phyloP scores from a whole-genome alignment of 2,888 invertebrate species.

The Xestoiulus laeticollis region DNA sequence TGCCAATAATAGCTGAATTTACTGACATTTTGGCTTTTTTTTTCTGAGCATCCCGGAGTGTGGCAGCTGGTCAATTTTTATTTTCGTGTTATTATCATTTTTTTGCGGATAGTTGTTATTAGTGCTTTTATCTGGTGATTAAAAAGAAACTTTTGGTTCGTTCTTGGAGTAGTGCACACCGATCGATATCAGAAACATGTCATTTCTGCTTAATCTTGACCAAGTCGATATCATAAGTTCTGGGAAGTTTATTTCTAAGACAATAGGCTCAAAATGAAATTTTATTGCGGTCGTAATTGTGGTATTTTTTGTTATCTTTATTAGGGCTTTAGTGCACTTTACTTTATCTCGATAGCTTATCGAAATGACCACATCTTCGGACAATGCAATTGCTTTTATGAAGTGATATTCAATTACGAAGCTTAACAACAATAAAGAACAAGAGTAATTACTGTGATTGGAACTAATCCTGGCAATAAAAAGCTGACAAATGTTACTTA shows the following conservation, averaged over 20 bases:
- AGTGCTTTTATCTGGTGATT: not conserved
- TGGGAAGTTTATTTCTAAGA: not conserved
- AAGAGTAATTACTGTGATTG: not conserved
- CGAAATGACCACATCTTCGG: not conserved
- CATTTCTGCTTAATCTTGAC: not conserved
- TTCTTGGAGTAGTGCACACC: not conserved
- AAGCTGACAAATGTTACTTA: not conserved
- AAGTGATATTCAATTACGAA: slow-evolving; percentile 19
- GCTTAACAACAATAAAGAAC: not conserved
- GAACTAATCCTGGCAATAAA: not conserved
- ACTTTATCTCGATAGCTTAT: not conserved
- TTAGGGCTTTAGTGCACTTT: slow-evolving; percentile 30
- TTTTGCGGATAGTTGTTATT: not conserved
- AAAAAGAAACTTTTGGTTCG: not conserved
- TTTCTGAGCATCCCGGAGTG: not conserved
- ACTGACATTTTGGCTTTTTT: not conserved
- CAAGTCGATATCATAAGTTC: not conserved
- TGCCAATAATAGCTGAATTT: not conserved
- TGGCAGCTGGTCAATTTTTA: not conserved
- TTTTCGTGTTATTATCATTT: not conserved
- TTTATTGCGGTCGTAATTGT: not conserved
- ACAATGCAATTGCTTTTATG: not conserved
- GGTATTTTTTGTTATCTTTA: not conserved
- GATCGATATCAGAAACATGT: not conserved
- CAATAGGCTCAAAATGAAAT: not conserved